Conservation (phyloP, 2,797 vertebrate genomes). For the Euphonia xanthogaster region DNA sequence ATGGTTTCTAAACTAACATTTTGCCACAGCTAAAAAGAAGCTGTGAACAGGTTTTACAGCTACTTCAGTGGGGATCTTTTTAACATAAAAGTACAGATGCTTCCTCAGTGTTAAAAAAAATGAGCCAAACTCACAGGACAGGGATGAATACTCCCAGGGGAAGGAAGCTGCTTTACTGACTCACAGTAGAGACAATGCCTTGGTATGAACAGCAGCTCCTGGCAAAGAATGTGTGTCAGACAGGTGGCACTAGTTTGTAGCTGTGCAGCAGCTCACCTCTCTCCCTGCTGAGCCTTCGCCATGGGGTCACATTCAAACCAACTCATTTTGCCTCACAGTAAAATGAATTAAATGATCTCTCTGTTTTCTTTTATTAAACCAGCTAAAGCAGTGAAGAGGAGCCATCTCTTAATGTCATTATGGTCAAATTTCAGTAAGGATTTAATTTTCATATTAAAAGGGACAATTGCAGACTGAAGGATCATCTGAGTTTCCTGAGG, state of each 20-base stretch:
- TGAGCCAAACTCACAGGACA: neutral
- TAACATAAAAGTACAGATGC: neutral
- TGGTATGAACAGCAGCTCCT: neutral
- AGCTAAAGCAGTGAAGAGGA: neutral
- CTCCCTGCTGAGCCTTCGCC: neutral
- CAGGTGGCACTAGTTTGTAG: neutral
- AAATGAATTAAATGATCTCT: neutral
- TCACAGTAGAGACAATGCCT: neutral
- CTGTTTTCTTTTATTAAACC: neutral
- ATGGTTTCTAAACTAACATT: conserved; percentile 29
- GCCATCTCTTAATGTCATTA: neutral
- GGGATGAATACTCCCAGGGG: neutral
- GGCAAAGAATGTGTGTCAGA: neutral
- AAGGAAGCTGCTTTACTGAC: neutral
- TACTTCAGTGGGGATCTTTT: neutral
- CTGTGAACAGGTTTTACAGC: neutral
- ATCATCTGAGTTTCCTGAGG: neutral
- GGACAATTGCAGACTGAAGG: neutral
- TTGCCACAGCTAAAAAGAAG: conserved; percentile 30
- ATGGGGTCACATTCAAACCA: neutral
- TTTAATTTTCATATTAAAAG: neutral
- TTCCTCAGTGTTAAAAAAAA: neutral
- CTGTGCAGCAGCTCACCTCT: neutral
- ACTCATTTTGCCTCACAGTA: neutral
- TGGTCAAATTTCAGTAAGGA: neutral